These are phyloP conservation scores for Sakesphorus luctuosus DNA, from an alignment of 2,113 vertebrate genomes.

Conservation along the genomic window DNA sequence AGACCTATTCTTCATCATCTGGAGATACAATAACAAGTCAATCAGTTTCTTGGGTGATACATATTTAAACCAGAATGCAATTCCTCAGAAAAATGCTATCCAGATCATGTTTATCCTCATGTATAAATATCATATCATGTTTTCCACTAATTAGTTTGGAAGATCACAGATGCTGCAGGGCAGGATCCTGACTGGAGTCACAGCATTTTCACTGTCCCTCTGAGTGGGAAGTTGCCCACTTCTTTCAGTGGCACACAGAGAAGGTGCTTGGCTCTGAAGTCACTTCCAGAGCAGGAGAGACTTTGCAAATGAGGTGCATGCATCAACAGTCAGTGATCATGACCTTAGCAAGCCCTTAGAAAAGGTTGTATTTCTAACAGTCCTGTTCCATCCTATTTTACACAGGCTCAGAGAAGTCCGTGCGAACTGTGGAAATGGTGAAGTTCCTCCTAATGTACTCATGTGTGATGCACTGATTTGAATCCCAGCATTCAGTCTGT, in stretches of 20 bases:
- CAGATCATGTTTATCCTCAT: not conserved
- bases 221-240: not conserved
- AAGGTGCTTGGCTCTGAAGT: not conserved
- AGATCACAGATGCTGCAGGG: rapidly evolving
- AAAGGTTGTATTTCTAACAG: not conserved
- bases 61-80: not conserved
- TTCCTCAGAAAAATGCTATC: not conserved
- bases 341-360: not conserved
- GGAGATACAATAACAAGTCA: not conserved
- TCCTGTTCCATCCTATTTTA: not conserved
- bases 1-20: not conserved
- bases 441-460: not conserved
- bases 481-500: not conserved
- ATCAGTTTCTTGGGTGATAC: not conserved
- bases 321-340: not conserved
- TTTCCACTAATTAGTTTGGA: not conserved
- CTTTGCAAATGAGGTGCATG: not conserved
- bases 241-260: not conserved
- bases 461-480: not conserved
- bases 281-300: not conserved
- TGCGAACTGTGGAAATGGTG: not conserved
- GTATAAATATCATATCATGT: not conserved
- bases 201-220: not conserved
- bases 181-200: not conserved
- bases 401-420: not conserved